Percentiles rank a stretch among this genome's conserved stretches.
These are phyloP conservation scores for Sarcophaga carnaria DNA, from an alignment of 2,888 invertebrate genomes.

Conservation along the genomic window DNA sequence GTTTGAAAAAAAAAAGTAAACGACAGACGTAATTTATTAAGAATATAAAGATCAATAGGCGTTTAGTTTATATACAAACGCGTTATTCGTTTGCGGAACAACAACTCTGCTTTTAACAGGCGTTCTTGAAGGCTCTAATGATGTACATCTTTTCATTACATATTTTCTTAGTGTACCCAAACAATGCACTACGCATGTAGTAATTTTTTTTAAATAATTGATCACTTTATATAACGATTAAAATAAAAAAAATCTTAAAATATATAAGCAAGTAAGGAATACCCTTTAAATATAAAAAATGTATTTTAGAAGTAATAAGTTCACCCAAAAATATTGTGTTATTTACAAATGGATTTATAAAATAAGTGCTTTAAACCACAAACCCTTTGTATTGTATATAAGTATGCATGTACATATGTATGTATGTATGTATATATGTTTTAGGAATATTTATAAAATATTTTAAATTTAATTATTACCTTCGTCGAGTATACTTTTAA, in stretches of 20 bases:
- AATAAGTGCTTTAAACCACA: conserved; percentile 29
- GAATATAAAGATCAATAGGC: too few relatives aligned
- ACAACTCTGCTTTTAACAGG: too few relatives aligned
- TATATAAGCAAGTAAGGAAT: conserved; percentile 65
- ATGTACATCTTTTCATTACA: too few relatives aligned
- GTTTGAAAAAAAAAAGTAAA: too few relatives aligned
- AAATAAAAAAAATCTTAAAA: neutral
- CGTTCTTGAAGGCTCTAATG: too few relatives aligned
- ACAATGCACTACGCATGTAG: too few relatives aligned
- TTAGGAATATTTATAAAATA: neutral
- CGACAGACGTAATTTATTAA: too few relatives aligned
- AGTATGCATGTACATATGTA: too few relatives aligned
- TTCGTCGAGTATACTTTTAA: neutral
- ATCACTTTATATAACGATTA: conserved; percentile 22
- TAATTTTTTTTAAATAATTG: conserved; percentile 1
- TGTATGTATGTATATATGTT: neutral
- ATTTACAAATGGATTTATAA: conserved; percentile 50
- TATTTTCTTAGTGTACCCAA: too few relatives aligned
- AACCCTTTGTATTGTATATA: neutral
- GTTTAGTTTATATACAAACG: too few relatives aligned
- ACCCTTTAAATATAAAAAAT: conserved; percentile 6
- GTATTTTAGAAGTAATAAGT: conserved; percentile 37
- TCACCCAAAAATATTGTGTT: conserved; percentile 67
- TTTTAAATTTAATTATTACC: conserved; percentile 40
- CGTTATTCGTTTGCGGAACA: too few relatives aligned